phyloP scores from a whole-genome alignment of 1,140 invertebrate species.

The Colletes latitarsis region DNA sequence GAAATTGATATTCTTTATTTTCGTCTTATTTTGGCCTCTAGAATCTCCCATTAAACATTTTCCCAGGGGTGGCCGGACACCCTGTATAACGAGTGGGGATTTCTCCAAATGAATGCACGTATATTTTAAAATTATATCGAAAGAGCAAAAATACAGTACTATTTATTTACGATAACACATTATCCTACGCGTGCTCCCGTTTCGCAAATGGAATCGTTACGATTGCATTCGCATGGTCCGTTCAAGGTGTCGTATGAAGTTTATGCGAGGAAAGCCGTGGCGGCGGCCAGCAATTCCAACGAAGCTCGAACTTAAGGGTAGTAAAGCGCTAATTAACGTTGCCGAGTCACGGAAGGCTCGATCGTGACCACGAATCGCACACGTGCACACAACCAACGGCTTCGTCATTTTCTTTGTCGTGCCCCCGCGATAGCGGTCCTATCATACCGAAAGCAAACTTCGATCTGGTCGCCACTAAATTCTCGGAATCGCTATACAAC shows the following conservation, averaged over 20 bases:
- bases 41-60: too few species aligned
- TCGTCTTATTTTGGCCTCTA: too few species aligned
- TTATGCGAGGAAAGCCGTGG: neutral
- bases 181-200: neutral
- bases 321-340: conserved; percentile 28
- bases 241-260: conserved; percentile 23
- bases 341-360: conserved; percentile 11
- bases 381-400: neutral
- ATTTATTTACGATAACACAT: neutral
- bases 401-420: conserved; percentile 27
- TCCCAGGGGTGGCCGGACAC: too few species aligned
- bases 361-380: conserved; percentile 10
- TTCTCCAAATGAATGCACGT: too few species aligned
- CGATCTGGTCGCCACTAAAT: conserved; percentile 1
- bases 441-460: conserved; percentile 11
- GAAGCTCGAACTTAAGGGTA: conserved; percentile 12
- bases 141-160: too few species aligned
- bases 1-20: too few species aligned
- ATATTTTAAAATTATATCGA: too few species aligned
- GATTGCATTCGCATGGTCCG: conserved; percentile 1
- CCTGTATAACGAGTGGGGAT: too few species aligned
- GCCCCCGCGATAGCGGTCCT: conserved; percentile 10
- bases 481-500: conserved; percentile 6
- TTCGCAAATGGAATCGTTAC: conserved; percentile 13
- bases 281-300: neutral